Conservation (phyloP, 2,797 vertebrate species). For the Melopsittacus undulatus region DNA sequence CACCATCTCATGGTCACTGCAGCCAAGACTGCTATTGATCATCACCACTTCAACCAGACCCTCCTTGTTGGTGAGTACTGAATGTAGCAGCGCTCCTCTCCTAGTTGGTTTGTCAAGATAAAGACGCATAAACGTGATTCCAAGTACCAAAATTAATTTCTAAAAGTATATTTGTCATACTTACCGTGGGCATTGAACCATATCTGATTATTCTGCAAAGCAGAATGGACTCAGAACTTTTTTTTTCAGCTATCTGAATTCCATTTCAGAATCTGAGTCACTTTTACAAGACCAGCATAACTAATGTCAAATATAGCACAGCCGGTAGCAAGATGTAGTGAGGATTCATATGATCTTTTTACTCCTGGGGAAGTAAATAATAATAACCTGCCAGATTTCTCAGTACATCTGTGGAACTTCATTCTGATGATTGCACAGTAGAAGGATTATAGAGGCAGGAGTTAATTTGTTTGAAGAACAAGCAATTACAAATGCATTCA, state of each 20-base stretch:
- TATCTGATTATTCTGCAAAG: not conserved
- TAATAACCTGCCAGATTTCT: not conserved
- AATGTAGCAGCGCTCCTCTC: no score
- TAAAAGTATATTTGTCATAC: not conserved
- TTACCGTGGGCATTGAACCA: not conserved
- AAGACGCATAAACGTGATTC: not conserved
- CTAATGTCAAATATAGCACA: not conserved
- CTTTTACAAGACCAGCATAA: not conserved
- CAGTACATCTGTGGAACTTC: not conserved
- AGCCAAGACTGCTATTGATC: no score
- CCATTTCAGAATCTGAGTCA: not conserved
- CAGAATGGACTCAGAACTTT: not conserved
- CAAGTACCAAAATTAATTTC: not conserved
- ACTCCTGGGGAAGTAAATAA: not conserved
- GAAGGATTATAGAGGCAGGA: not conserved
- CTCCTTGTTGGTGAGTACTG: no score
- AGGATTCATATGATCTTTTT: not conserved
- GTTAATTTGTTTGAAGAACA: slow-evolving; percentile 59
- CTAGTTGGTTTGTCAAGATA: no score
- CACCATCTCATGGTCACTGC: no score
- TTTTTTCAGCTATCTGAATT: not conserved
- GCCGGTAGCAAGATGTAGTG: not conserved
- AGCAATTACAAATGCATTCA: slow-evolving; percentile 58
- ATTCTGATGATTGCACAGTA: not conserved
- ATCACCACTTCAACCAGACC: no score